A percentile compares a stretch with the other conserved stretches of the same genome.
Conservation (phyloP, 2,113 vertebrate species). For the Clarias gariepinus region DNA sequence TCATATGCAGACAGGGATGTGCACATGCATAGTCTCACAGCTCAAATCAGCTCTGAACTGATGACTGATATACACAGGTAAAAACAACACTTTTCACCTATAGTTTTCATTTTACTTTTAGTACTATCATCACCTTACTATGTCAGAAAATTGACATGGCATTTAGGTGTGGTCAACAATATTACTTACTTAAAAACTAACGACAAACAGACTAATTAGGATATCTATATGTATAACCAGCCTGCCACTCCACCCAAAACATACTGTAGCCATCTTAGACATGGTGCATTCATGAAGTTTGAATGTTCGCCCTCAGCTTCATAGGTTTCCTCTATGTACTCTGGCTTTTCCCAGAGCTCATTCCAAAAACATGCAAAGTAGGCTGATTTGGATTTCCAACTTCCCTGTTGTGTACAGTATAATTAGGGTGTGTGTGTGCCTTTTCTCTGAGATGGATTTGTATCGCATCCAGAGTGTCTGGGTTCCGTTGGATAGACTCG, state of each 20-base stretch:
- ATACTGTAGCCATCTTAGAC: not conserved
- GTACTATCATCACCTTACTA: not conserved
- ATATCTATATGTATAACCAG: not conserved
- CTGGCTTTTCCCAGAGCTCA: too few species aligned
- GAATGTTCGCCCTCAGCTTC: too few species aligned
- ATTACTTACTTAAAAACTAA: not conserved
- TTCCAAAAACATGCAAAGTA: too few species aligned
- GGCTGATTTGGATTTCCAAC: too few species aligned
- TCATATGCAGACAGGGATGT: not conserved
- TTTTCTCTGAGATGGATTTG: too few species aligned
- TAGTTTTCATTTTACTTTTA: slow-evolving; percentile 4
- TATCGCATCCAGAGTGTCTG: too few species aligned
- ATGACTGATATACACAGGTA: slow-evolving; percentile 14
- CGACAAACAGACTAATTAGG: not conserved
- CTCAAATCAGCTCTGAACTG: not conserved
- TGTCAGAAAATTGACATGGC: not conserved
- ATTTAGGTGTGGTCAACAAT: not conserved
- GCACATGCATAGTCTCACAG: slow-evolving; percentile 35
- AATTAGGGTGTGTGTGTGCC: too few species aligned
- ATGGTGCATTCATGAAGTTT: too few species aligned
- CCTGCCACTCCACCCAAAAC: not conserved
- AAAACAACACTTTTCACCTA: slow-evolving; percentile 6
- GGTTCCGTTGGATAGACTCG: too few species aligned
- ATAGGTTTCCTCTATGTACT: too few species aligned
- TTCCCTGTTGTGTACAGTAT: too few species aligned